These are phyloP conservation scores for Sander lucioperca DNA, from an alignment of 2,113 vertebrate genomes.

Conservation along the genomic window DNA sequence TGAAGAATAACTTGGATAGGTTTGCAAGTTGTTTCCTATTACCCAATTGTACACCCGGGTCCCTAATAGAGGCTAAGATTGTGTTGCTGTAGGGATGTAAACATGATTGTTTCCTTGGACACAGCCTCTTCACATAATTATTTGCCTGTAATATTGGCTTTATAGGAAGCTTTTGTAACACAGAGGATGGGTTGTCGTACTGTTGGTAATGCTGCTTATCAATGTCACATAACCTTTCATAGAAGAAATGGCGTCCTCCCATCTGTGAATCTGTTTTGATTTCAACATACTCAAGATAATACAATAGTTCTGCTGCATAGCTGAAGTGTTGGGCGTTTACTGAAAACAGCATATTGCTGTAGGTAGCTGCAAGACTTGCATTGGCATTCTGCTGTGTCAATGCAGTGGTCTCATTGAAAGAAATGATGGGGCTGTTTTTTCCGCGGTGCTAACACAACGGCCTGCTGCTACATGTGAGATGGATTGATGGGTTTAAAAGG, in stretches of 20 bases:
- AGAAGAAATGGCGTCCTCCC: background rate
- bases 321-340: background rate
- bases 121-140: conserved; percentile 1
- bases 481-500: conserved; percentile 5
- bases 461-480: conserved; percentile 7
- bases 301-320: background rate
- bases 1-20: background rate
- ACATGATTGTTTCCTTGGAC: conserved; percentile 13
- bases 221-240: background rate
- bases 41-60: conserved; percentile 15
- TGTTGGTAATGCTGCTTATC: background rate
- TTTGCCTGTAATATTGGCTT: background rate
- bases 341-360: conserved; percentile 9
- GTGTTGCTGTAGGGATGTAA: conserved; percentile 12
- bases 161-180: conserved; percentile 1
- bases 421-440: conserved; percentile 4
- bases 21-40: background rate
- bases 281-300: conserved; percentile 6
- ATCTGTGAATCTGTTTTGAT: background rate
- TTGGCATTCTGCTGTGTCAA: background rate
- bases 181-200: background rate
- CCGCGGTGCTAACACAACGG: background rate
- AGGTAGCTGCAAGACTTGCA: background rate
- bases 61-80: background rate
- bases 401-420: background rate